phyloP scores from a whole-genome alignment of 92 coral and sea anemone genomes.

The Porites evermanni region DNA sequence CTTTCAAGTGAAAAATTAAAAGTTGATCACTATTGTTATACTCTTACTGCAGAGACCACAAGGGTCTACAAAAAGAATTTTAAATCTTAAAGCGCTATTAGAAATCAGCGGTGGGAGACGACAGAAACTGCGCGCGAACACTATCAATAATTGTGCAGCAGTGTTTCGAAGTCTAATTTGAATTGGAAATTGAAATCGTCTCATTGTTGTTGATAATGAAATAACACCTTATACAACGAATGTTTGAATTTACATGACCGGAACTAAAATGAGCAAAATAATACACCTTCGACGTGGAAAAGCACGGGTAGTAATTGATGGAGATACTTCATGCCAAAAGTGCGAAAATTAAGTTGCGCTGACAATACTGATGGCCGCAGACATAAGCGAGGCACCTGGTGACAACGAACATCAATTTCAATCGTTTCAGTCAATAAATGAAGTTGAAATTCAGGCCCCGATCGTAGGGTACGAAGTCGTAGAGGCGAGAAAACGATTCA shows the following conservation, averaged over 20 bases:
- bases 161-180: slow-evolving; percentile 52
- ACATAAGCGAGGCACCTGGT: slow-evolving; percentile 43
- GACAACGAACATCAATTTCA: slow-evolving; percentile 31
- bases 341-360: not conserved
- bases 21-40: too few species aligned
- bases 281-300: not conserved
- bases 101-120: not conserved
- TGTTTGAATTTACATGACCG: not conserved
- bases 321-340: not conserved
- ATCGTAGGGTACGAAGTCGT: slow-evolving; percentile 93
- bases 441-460: slow-evolving; percentile 79
- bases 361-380: slow-evolving; percentile 31
- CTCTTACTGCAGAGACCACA: not conserved
- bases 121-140: not conserved
- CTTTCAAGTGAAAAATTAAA: too few species aligned
- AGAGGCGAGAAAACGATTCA: slow-evolving; percentile 91
- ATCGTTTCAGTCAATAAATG: slow-evolving; percentile 49
- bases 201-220: not conserved
- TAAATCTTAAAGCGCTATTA: not conserved
- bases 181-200: slow-evolving; percentile 56
- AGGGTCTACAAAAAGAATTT: not conserved
- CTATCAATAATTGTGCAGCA: slow-evolving; percentile 25
- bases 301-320: not conserved
- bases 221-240: slow-evolving; percentile 18
- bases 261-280: not conserved